phyloP scores from a whole-genome alignment of 2,113 vertebrate species.

The Antennarius striatus region DNA sequence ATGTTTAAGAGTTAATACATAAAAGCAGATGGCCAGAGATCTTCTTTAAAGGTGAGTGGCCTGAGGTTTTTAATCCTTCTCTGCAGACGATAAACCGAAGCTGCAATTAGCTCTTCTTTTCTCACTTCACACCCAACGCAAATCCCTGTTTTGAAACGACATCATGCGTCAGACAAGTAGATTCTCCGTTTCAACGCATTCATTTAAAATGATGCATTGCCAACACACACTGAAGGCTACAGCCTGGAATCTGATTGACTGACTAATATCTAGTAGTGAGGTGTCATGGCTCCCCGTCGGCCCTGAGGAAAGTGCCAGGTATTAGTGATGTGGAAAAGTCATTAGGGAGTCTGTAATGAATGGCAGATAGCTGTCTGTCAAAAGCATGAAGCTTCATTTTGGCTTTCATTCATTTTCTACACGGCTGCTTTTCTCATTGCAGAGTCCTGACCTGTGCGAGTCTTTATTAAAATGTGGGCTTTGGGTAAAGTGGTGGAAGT shows the following conservation, averaged over 20 bases:
- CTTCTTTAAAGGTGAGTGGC: slow-evolving; percentile 68
- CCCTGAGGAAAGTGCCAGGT: slow-evolving; percentile 25
- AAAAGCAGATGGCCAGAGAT: slow-evolving; percentile 62
- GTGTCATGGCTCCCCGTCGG: slow-evolving; percentile 44
- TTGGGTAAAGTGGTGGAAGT: neutral
- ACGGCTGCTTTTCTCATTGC: slow-evolving; percentile 48
- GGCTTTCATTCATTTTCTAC: slow-evolving; percentile 52
- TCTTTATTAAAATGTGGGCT: slow-evolving; percentile 15
- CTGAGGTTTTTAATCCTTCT: slow-evolving; percentile 52
- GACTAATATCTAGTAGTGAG: slow-evolving; percentile 59
- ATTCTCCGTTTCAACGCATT: neutral
- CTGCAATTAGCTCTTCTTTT: slow-evolving; percentile 46
- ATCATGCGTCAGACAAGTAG: neutral
- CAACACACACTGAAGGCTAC: neutral
- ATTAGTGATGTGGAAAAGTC: slow-evolving; percentile 41
- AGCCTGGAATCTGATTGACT: slow-evolving; percentile 25
- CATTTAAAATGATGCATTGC: neutral
- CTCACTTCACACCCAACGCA: neutral
- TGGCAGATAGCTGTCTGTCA: slow-evolving; percentile 70
- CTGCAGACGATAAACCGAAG: slow-evolving; percentile 38
- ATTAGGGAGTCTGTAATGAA: slow-evolving; percentile 51
- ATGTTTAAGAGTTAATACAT: slow-evolving; percentile 8
- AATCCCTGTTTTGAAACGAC: slow-evolving; percentile 8
- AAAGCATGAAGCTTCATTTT: slow-evolving; percentile 22
- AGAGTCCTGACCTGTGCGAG: slow-evolving; percentile 25